These are phyloP conservation scores for Pseudochirops cupreus DNA, from an alignment of 2,797 vertebrate species.

Conservation along the genomic window DNA sequence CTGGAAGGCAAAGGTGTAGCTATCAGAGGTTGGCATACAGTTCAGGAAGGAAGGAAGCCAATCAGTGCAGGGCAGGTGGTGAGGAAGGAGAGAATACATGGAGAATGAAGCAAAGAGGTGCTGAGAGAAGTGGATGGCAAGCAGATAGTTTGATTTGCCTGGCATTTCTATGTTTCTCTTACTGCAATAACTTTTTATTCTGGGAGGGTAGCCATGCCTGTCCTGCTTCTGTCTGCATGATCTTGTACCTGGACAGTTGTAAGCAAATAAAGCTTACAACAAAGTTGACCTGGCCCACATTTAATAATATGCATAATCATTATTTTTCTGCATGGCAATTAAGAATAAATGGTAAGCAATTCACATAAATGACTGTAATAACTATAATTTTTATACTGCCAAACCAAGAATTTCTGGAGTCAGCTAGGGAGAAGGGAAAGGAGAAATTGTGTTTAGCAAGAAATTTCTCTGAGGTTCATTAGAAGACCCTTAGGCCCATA, in stretches of 20 bases:
- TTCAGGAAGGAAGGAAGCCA: background rate
- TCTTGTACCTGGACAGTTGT: background rate
- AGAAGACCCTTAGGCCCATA: background rate
- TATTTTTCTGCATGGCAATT: slow-evolving; percentile 67
- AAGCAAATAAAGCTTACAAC: slow-evolving; percentile 73
- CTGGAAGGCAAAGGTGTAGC: background rate
- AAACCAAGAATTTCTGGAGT: slow-evolving; percentile 72
- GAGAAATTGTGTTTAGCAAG: slow-evolving; percentile 42
- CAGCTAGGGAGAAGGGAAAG: slow-evolving; percentile 44
- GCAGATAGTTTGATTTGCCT: background rate
- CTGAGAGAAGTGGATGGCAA: background rate
- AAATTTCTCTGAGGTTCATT: slow-evolving; percentile 23
- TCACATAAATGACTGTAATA: slow-evolving; percentile 78
- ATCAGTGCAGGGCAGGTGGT: background rate
- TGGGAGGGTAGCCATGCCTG: background rate
- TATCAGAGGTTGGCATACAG: background rate
- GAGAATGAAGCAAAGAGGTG: background rate
- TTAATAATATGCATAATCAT: slow-evolving; percentile 70
- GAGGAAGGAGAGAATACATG: background rate
- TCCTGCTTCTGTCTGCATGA: background rate
- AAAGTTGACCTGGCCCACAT: slow-evolving; percentile 66
- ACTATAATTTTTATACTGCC: slow-evolving; percentile 63
- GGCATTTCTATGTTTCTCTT: background rate
- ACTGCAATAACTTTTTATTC: background rate
- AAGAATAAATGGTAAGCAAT: slow-evolving; percentile 80